Evolutionary conservation across 2,797 vertebrate genomes (phyloP).

Genomic region (Schizopygopsis malacanthus): DNA sequence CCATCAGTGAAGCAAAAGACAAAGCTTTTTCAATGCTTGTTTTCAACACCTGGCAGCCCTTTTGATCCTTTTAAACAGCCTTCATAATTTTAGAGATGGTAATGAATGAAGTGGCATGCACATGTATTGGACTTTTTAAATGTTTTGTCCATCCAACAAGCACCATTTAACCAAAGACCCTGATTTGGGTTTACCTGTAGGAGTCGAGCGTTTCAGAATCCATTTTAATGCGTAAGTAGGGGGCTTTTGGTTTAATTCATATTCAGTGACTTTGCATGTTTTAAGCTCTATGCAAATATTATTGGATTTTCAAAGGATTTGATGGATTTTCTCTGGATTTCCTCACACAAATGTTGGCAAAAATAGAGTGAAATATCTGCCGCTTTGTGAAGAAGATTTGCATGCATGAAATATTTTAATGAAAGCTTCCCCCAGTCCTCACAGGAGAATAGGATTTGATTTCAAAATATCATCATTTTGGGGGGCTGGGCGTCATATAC

Average conservation of each 20-base stretch:
- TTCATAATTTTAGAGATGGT: conserved; percentile 12
- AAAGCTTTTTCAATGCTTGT: conserved; percentile 40
- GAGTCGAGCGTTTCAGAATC: conserved; percentile 78
- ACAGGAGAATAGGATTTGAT: conserved; percentile 58
- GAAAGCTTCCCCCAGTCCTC: conserved; percentile 61
- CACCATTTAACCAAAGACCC: conserved; percentile 52
- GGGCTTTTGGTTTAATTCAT: conserved; percentile 82
- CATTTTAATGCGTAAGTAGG: conserved; percentile 84
- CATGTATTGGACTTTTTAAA: background rate
- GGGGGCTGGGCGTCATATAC: conserved; percentile 59
- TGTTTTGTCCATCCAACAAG: conserved; percentile 25
- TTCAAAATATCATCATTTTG: conserved; percentile 60
- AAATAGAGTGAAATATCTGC: conserved; percentile 85
- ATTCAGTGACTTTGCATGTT: conserved; percentile 85
- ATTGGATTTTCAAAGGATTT: conserved; percentile 87
- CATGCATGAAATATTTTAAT: conserved; percentile 80
- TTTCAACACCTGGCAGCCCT: conserved; percentile 35
- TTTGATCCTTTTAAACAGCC: conserved; percentile 19
- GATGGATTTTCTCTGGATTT: conserved; percentile 77
- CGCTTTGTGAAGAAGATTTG: conserved; percentile 82
- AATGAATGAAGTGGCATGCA: conserved; percentile 24
- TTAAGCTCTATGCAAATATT: conserved; percentile 88
- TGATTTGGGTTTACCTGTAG: conserved; percentile 78
- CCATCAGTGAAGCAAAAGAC: conserved; percentile 49
- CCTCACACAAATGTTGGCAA: conserved; percentile 84